A percentile compares a stretch with the other conserved stretches of the same genome.
Conservation (phyloP, 1,140 invertebrate species). For the Tribolium madens region DNA sequence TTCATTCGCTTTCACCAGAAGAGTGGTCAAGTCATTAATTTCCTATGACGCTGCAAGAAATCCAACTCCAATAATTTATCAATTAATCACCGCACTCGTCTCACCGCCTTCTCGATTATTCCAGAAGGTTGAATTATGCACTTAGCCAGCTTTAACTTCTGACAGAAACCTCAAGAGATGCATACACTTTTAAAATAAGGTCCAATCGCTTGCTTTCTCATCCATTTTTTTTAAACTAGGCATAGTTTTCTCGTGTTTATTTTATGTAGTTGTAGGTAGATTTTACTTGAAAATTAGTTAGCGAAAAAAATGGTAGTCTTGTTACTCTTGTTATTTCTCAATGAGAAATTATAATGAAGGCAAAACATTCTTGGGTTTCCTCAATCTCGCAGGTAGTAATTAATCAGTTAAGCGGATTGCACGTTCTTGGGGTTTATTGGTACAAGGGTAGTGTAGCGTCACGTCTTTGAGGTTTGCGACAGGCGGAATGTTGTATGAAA, state of each 20-base stretch:
- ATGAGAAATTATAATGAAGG: slow-evolving; percentile 34
- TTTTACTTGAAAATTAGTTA: neutral
- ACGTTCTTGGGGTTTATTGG: slow-evolving; percentile 24
- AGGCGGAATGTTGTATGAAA: neutral
- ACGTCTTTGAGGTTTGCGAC: slow-evolving; percentile 22
- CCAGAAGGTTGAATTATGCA: slow-evolving; percentile 1
- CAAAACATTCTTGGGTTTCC: slow-evolving; percentile 16
- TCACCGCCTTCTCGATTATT: neutral
- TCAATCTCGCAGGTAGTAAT: slow-evolving; percentile 28
- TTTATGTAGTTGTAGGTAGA: no score
- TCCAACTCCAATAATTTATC: neutral
- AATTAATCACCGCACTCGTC: slow-evolving; percentile 1
- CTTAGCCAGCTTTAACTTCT: neutral
- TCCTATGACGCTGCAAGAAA: neutral
- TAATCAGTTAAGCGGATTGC: slow-evolving; percentile 37
- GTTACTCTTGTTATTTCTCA: neutral
- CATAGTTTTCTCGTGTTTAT: no score
- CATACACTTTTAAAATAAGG: neutral
- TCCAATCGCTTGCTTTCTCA: neutral
- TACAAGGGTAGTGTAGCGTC: slow-evolving; percentile 18
- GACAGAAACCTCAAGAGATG: neutral
- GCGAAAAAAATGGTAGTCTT: neutral
- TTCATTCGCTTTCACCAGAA: slow-evolving; percentile 2
- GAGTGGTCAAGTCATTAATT: slow-evolving; percentile 9
- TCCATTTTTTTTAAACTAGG: no score